Base-by-base conservation (phyloP, 1,140 invertebrate species). In the Drosophila dunni region DNA sequence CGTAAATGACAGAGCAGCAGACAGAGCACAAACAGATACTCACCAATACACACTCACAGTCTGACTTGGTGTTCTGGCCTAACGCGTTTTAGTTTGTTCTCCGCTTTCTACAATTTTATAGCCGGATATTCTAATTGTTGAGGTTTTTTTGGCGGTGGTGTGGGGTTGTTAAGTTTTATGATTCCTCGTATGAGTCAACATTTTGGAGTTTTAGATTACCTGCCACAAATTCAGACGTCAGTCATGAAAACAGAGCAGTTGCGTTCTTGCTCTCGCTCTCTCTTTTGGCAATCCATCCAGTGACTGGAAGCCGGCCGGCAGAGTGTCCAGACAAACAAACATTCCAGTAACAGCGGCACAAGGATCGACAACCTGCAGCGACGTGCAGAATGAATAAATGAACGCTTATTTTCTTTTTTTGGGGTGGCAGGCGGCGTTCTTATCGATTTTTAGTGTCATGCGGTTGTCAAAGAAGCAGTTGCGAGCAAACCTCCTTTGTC, bases 351-450 rank as follows among this genome's bases (percentile, higher is more conserved):
- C 58, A 48, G 64, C 60, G 60, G 45, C 68, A 81, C 68, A 81
- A 89, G 84, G 84, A 89, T 89, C 84, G 84, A 89, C 84, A 89
- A 89, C 84, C 84, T 84, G 79, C 78, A 79, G 44, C 74, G 42
- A 29, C 24, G 24, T 29, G 24, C 24, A 29, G 24, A 29, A 29
- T 29, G 62, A 60, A 61, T 50, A 54, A 13, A 13, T 13, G 15
- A 50, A 24, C 17, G 50, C 44, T 48, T 64, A 11, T 10, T 29
- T 29, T 29, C 24, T 29, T 29, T 50, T 48, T 48, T 71, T 64
- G 61, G 76, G 70, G 70, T 78, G 75, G 66, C 60, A 53, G 33
- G 20, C 58, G 10, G 36, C 1, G 36, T 38, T 38, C 40, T 6
- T 89, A 84, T 89, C 67, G 79, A 89, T 89, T 89, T 88, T 88